Evolutionary conservation across 2,113 vertebrate genomes (phyloP).

Genomic region (Silurus asotus): DNA sequence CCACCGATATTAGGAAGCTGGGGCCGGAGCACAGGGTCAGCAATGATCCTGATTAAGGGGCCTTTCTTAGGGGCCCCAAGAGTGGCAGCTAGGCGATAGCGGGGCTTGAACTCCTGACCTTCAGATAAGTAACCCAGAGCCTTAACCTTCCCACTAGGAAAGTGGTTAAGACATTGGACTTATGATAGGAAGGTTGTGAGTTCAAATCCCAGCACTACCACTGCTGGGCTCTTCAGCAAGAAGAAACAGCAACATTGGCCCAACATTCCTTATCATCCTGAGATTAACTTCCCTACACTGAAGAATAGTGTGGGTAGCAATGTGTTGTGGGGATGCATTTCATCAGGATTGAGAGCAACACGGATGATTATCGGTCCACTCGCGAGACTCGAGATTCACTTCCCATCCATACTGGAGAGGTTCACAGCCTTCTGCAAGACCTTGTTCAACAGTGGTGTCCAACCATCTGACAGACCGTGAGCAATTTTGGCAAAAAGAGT

Average conservation of each 20-base stretch:
- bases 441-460: neutral
- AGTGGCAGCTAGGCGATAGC: too few relatives aligned
- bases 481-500: neutral
- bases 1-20: too few relatives aligned
- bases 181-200: too few relatives aligned
- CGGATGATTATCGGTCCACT: neutral
- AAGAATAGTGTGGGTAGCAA: neutral
- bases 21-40: too few relatives aligned
- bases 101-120: too few relatives aligned
- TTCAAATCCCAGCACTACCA: too few relatives aligned
- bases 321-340: neutral
- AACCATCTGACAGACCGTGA: neutral
- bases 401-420: neutral
- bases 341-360: neutral
- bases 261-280: neutral
- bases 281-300: neutral
- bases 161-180: too few relatives aligned
- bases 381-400: neutral
- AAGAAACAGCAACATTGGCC: neutral
- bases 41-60: too few relatives aligned
- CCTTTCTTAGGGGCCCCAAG: too few relatives aligned
- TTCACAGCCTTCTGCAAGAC: neutral
- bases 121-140: too few relatives aligned
- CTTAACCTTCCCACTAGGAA: too few relatives aligned
- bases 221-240: neutral